These are phyloP conservation scores for Pristionchus maxplancki DNA, from an alignment of 2,888 invertebrate genomes.

Conservation along the genomic window DNA sequence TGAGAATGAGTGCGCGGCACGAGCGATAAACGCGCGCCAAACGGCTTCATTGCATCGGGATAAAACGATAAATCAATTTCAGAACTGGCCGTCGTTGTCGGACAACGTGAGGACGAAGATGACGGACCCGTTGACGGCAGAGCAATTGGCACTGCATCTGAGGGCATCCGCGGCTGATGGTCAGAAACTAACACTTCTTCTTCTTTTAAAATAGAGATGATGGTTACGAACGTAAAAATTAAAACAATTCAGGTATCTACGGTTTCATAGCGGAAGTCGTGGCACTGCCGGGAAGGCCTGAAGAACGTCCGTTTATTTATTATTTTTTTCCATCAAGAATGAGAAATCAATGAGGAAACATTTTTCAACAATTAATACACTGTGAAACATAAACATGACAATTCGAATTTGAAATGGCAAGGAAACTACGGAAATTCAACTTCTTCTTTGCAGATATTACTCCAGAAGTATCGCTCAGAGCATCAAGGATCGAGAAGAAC, in stretches of 20 bases:
- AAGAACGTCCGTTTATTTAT: slow-evolving; percentile 52
- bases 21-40: neutral
- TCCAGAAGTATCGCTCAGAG: slow-evolving; percentile 66
- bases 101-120: neutral
- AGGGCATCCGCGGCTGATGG: slow-evolving; percentile 95
- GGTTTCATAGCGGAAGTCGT: slow-evolving; percentile 98
- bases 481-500: slow-evolving; percentile 69
- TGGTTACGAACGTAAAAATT: neutral
- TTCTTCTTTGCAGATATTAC: no score
- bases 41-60: no score
- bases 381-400: neutral
- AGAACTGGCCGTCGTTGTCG: slow-evolving; percentile 21
- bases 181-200: slow-evolving; percentile 79
- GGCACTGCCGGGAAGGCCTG: slow-evolving; percentile 85
- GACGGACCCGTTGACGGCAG: slow-evolving; percentile 56
- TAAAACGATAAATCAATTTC: neutral
- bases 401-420: no score
- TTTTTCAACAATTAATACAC: neutral
- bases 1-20: neutral
- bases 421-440: no score
- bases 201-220: no score
- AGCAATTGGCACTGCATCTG: slow-evolving; percentile 87
- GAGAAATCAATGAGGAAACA: neutral
- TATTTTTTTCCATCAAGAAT: neutral
- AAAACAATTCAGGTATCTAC: slow-evolving; percentile 78